phyloP scores from a whole-genome alignment of 2,113 vertebrate species.

The Engystomops pustulosus region DNA sequence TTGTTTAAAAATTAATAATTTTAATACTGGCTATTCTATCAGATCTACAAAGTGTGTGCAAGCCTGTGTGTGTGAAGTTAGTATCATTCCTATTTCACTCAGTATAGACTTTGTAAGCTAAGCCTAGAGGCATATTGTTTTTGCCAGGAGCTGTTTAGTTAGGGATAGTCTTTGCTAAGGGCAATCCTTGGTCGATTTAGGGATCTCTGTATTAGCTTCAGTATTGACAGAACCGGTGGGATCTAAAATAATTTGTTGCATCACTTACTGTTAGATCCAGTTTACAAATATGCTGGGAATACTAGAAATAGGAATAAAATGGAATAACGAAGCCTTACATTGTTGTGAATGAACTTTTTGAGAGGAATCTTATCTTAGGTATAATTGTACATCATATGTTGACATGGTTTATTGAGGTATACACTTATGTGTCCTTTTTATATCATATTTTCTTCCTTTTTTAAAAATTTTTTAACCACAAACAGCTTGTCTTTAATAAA shows the following conservation, averaged over 20 bases:
- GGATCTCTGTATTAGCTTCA: neutral
- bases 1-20: too few species aligned
- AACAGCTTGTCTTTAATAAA: too few species aligned
- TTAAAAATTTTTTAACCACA: too few species aligned
- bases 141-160: constrained; percentile 1
- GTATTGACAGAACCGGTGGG: neutral
- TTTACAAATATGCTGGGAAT: neutral
- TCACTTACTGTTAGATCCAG: neutral
- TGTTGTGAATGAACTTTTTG: too few species aligned
- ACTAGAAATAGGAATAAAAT: too few species aligned
- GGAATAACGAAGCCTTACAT: too few species aligned
- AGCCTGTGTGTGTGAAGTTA: neutral
- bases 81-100: neutral
- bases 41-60: neutral
- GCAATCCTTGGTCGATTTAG: neutral
- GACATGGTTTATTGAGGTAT: too few species aligned
- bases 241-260: neutral
- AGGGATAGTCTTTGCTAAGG: constrained; percentile 9
- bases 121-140: constrained; percentile 8
- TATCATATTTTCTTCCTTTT: too few species aligned
- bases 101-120: neutral
- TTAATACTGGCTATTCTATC: neutral
- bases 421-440: too few species aligned
- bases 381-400: too few species aligned
- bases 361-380: too few species aligned